phyloP scores from a whole-genome alignment of 2,113 vertebrate species.

The Motacilla tschutschensis region DNA sequence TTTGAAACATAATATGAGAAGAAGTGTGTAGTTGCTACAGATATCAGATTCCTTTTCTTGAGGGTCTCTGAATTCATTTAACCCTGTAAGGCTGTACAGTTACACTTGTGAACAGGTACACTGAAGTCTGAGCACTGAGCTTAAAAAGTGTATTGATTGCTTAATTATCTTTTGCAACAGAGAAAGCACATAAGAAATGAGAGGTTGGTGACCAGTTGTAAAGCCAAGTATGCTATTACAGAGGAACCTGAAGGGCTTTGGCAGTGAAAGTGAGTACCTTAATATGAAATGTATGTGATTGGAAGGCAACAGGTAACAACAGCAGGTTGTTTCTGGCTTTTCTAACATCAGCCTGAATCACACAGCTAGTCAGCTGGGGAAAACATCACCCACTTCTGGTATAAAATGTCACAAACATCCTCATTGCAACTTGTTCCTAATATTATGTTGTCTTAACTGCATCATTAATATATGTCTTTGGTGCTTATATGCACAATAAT shows the following conservation, averaged over 20 bases:
- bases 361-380: not conserved
- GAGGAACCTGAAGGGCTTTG: not conserved
- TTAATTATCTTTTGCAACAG: not conserved
- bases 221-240: not conserved
- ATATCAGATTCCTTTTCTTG: not conserved
- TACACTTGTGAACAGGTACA: not conserved
- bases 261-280: not conserved
- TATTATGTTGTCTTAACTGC: not conserved
- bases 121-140: not conserved
- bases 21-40: not conserved
- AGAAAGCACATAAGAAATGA: not conserved
- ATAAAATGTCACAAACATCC: not conserved
- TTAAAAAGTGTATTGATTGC: not conserved
- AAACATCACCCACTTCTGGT: not conserved
- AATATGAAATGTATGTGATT: rapidly evolving
- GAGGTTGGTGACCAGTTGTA: not conserved
- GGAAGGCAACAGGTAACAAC: not conserved
- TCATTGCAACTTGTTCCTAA: not conserved
- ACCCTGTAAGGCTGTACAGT: not conserved
- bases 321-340: not conserved
- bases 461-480: not conserved
- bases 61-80: not conserved
- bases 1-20: not conserved
- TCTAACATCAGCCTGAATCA: not conserved
- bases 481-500: not conserved